These are phyloP conservation scores for Cheilosia vulpina DNA, from an alignment of 2,888 invertebrate genomes.

Conservation along the genomic window DNA sequence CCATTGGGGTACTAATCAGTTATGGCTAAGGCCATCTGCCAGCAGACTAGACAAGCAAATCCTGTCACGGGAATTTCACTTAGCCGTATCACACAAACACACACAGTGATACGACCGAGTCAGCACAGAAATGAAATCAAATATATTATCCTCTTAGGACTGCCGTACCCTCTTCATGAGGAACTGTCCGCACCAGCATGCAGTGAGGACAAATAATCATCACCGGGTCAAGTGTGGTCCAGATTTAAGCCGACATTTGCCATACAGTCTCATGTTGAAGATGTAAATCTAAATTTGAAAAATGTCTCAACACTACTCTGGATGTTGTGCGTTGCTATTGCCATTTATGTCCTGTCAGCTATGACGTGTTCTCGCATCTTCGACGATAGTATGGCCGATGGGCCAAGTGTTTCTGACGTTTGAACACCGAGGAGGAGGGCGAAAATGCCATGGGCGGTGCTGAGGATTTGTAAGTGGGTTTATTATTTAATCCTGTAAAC, in stretches of 20 bases:
- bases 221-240: slow-evolving; percentile 24
- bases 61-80: slow-evolving; percentile 41
- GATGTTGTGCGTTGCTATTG: background rate
- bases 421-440: background rate
- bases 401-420: slow-evolving; percentile 30
- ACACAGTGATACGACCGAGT: background rate
- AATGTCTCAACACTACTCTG: slow-evolving; percentile 8
- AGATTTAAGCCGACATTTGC: background rate
- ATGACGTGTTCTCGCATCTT: background rate
- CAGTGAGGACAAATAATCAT: slow-evolving; percentile 17
- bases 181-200: slow-evolving; percentile 7
- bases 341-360: too few relatives aligned
- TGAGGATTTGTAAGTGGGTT: slow-evolving; percentile 27
- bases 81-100: slow-evolving; percentile 7
- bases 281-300: slow-evolving; percentile 30
- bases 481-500: slow-evolving; percentile 31
- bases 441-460: slow-evolving; percentile 13
- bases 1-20: slow-evolving; percentile 39
- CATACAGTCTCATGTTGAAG: slow-evolving; percentile 15
- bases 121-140: slow-evolving; percentile 11
- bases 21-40: slow-evolving; percentile 46
- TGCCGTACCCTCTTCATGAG: background rate
- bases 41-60: slow-evolving; percentile 24
- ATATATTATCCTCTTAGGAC: slow-evolving; percentile 9
- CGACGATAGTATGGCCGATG: background rate